A percentile compares a stretch with the other conserved stretches of the same genome.
phyloP scores from a whole-genome alignment of 2,888 invertebrate genomes.

The Callosobruchus maculatus region DNA sequence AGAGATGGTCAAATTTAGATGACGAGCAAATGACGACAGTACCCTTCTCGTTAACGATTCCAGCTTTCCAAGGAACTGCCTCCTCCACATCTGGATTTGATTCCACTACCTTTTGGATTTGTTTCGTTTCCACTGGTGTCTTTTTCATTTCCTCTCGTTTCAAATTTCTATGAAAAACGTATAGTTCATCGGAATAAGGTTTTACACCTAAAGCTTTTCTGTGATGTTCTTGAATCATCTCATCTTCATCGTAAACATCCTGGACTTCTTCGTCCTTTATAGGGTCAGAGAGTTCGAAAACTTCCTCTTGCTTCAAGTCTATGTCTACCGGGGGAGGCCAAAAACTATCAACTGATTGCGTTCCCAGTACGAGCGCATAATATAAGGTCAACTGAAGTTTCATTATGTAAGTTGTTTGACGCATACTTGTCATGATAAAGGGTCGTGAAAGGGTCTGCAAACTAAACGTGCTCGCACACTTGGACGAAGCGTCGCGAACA shows the following conservation, averaged over 20 bases:
- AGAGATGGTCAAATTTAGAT: too few species aligned
- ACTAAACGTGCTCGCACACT: too few species aligned
- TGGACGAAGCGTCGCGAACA: too few species aligned
- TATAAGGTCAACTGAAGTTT: not conserved
- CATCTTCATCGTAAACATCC: constrained; percentile 46
- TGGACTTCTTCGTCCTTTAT: constrained; percentile 42
- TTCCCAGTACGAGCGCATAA: not conserved
- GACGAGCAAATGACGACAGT: constrained; percentile 12
- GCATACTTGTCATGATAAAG: not conserved
- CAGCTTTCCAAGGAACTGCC: constrained; percentile 33
- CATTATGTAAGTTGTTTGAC: not conserved
- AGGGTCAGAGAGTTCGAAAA: constrained; percentile 42
- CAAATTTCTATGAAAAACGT: not conserved
- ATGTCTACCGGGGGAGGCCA: constrained; percentile 46
- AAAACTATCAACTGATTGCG: constrained; percentile 16
- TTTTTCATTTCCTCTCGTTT: constrained; percentile 7
- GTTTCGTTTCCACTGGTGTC: constrained; percentile 7
- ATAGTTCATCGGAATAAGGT: not conserved
- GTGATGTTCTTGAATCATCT: constrained; percentile 32
- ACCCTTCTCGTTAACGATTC: constrained; percentile 28
- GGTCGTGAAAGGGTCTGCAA: not conserved
- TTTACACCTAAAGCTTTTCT: not conserved
- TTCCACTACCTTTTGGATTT: constrained; percentile 22
- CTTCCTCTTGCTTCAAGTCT: constrained; percentile 41
- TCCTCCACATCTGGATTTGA: constrained; percentile 33